Base-by-base conservation (phyloP, 2,797 vertebrate species). In the Enteromius radiatus region DNA sequence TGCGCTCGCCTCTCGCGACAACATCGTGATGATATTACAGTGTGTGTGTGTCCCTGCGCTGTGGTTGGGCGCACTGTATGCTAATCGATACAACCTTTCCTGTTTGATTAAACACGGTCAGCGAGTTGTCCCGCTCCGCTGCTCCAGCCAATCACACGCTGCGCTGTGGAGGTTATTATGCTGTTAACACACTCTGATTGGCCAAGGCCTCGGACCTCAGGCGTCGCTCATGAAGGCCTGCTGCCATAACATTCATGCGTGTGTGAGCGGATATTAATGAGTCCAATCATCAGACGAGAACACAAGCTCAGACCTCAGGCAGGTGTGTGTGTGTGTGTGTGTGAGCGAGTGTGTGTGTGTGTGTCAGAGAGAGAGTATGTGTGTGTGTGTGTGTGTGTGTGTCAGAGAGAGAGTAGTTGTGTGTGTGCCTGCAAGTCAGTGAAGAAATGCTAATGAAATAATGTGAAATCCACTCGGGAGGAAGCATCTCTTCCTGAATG, bases 41-140 rank as follows among this genome's bases (percentile, higher is more conserved):
- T 15, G 10, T 3, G 54, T 63, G 75, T 64, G 56, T 61, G 75
- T 33, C 33, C 33, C 82, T 85, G 65, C 92, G 92, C 92, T 91
- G 89, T 88, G 87, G 84, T 86, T 61, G 82, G 86, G 88, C 90
- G 89, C n/a, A n/a, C n/a, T n/a, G 90, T 92, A 2, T 84, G 54
- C 88, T 91, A 91, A 94, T 95, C 92, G 93, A 93, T 94, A 92
- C 93, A 92, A 83, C 93, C 91, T 90, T 90, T 93, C 89, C 91
- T 90, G 90, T 93, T 91, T 92, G 91, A 94, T 95, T 94, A 92
- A 90, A 87, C 89, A 92, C 89, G 92, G 93, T 92, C 91, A n/a
- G n/a, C n/a, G n/a, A n/a, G n/a, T n/a, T n/a, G 94, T 93, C 89
- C 91, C 88, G 91, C 91, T 92, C 89, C 88, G 84, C 90, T 93